These are phyloP conservation scores for Fulmarus glacialis DNA, from an alignment of 2,113 vertebrate species.

Conservation along the genomic window DNA sequence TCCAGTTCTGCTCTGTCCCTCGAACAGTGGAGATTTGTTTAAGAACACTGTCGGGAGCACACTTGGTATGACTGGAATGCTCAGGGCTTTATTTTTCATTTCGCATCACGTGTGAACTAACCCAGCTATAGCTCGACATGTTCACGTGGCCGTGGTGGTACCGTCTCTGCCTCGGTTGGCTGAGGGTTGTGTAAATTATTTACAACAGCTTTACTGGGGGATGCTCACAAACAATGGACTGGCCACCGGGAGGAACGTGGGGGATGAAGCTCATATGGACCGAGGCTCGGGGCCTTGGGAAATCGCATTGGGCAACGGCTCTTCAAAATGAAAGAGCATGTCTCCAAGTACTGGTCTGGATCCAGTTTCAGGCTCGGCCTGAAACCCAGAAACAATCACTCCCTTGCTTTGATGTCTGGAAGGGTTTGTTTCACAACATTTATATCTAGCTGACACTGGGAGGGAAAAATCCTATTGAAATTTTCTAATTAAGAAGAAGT, in stretches of 20 bases:
- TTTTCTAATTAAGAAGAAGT: not conserved
- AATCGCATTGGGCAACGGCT: conserved; percentile 15
- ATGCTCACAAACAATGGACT: not conserved
- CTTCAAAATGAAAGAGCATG: not conserved
- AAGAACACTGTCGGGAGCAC: conserved; percentile 1
- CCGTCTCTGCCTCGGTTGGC: not conserved
- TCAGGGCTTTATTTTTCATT: conserved; percentile 62
- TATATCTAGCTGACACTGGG: not conserved
- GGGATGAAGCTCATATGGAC: not conserved
- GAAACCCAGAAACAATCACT: conserved; percentile 21
- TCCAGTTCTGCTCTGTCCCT: conserved; percentile 50
- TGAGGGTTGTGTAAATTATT: not conserved
- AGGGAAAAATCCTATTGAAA: conserved; percentile 6
- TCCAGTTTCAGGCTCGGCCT: not conserved
- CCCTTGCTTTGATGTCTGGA: conserved; percentile 12
- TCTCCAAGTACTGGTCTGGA: conserved; percentile 2
- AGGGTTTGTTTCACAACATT: conserved; percentile 40
- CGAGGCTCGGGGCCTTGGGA: not conserved
- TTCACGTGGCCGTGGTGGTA: not conserved
- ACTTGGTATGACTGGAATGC: conserved; percentile 67
- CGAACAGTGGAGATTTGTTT: conserved; percentile 52
- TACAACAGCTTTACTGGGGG: not conserved
- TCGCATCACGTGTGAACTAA: not conserved
- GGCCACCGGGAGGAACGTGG: not conserved
- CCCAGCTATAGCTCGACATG: not conserved